These are phyloP conservation scores for Crenichthys baileyi DNA, from an alignment of 2,797 vertebrate species.

Conservation along the genomic window DNA sequence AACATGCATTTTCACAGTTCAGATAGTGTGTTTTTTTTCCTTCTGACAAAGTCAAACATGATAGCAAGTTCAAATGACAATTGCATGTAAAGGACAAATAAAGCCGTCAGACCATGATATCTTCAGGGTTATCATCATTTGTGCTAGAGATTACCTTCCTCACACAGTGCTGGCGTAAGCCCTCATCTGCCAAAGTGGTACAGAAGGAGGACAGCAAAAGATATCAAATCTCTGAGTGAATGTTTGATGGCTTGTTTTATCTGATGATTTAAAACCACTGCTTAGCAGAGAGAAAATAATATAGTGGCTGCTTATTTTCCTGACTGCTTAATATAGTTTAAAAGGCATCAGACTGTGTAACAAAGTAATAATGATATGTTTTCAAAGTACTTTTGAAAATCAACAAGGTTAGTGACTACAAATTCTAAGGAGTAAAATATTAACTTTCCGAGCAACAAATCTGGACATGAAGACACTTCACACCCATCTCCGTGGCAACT, in stretches of 20 bases:
- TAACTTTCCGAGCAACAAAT: not conserved
- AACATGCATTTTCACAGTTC: too few relatives aligned
- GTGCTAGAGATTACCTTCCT: not conserved
- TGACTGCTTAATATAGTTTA: slow-evolving; percentile 41
- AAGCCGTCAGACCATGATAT: not conserved
- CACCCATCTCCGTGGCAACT: slow-evolving; percentile 65
- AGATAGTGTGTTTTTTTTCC: not conserved
- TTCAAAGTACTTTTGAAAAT: slow-evolving; percentile 17
- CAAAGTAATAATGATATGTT: not conserved
- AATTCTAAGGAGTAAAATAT: not conserved
- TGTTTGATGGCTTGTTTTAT: slow-evolving; percentile 44
- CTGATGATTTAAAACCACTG: slow-evolving; percentile 59
- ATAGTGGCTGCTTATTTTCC: slow-evolving; percentile 46
- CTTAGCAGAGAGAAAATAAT: slow-evolving; percentile 39
- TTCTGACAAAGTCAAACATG: not conserved
- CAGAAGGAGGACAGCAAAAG: slow-evolving; percentile 51
- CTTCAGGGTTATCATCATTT: not conserved
- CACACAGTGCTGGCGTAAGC: slow-evolving; percentile 22
- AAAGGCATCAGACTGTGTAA: not conserved
- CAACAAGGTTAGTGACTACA: not conserved
- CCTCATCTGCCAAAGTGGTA: slow-evolving; percentile 63
- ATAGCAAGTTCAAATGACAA: not conserved
- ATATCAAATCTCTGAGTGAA: slow-evolving; percentile 47
- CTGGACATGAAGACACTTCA: slow-evolving; percentile 8
- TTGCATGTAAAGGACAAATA: not conserved